Percentiles rank a stretch among this genome's conserved stretches.
These are phyloP conservation scores for Drosophila antonietae DNA, from an alignment of 2,888 invertebrate genomes.

Conservation along the genomic window DNA sequence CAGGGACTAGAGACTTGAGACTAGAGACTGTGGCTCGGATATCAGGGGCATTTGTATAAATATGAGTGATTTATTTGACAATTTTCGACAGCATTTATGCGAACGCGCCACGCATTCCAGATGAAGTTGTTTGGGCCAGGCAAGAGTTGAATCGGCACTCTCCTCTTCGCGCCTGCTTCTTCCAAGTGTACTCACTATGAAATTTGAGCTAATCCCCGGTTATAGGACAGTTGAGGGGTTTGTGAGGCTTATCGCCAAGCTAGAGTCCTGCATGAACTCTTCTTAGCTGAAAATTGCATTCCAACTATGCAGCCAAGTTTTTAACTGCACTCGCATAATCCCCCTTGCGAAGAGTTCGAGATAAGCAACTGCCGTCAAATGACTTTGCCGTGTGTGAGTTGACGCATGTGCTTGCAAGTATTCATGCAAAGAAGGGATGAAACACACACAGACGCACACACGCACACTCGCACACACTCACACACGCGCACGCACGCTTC, in stretches of 20 bases:
- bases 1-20: background rate
- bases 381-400: conserved; percentile 26
- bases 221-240: conserved; percentile 9
- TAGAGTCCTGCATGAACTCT: conserved; percentile 25
- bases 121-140: conserved; percentile 47
- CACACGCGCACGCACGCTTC: conserved; percentile 4
- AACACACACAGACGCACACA: conserved; percentile 4
- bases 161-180: conserved; percentile 4
- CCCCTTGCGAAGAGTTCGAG: conserved; percentile 19
- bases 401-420: conserved; percentile 59
- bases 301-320: conserved; percentile 55
- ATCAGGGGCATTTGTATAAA: conserved; percentile 79
- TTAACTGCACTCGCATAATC: conserved; percentile 66
- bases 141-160: conserved; percentile 16
- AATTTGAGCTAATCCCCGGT: conserved; percentile 32
- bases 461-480: background rate
- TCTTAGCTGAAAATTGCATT: conserved; percentile 57
- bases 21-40: conserved; percentile 41
- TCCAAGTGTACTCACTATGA: conserved; percentile 2
- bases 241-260: conserved; percentile 36
- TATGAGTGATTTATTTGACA: conserved; percentile 84
- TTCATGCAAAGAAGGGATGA: conserved; percentile 25
- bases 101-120: conserved; percentile 73
- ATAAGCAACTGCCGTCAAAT: conserved; percentile 47
- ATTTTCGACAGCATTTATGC: conserved; percentile 78